Evolutionary conservation across 2,797 vertebrate genomes (phyloP).

Genomic region (Threskiornis aethiopicus): DNA sequence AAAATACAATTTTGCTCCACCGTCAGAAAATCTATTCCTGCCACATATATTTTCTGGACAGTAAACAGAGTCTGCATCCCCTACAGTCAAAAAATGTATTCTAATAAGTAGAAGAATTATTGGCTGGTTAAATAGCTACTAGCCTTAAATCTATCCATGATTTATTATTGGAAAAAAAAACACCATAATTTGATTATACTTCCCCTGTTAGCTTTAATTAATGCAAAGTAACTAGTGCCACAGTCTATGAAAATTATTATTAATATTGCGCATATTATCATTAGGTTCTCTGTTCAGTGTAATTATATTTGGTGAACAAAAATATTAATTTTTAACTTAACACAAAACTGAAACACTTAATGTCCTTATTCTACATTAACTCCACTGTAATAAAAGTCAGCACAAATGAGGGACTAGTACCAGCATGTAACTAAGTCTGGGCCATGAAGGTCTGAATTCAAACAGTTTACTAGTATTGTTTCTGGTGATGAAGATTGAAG

Average conservation of each 20-base stretch:
- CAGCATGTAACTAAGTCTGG: neutral
- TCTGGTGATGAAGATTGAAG: neutral
- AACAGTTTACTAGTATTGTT: neutral
- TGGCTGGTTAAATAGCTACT: neutral
- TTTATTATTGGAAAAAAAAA: neutral
- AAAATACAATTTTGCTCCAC: neutral
- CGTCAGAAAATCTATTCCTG: constrained; percentile 16
- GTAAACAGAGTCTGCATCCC: neutral
- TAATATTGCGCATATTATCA: neutral
- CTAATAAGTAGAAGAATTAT: neutral
- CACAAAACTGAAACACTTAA: neutral
- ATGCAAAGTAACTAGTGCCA: neutral
- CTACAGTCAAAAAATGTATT: neutral
- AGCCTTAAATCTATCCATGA: neutral
- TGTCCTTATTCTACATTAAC: neutral
- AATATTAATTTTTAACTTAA: neutral
- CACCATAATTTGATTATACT: neutral
- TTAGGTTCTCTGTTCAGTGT: neutral
- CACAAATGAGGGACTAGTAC: neutral
- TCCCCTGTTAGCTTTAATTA: neutral
- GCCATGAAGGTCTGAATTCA: neutral
- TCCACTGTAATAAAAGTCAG: neutral
- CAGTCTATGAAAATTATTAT: neutral
- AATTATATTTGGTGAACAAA: neutral
- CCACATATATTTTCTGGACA: neutral